These are phyloP conservation scores for Gallinago stenura DNA, from an alignment of 2,797 vertebrate genomes.

Conservation along the genomic window DNA sequence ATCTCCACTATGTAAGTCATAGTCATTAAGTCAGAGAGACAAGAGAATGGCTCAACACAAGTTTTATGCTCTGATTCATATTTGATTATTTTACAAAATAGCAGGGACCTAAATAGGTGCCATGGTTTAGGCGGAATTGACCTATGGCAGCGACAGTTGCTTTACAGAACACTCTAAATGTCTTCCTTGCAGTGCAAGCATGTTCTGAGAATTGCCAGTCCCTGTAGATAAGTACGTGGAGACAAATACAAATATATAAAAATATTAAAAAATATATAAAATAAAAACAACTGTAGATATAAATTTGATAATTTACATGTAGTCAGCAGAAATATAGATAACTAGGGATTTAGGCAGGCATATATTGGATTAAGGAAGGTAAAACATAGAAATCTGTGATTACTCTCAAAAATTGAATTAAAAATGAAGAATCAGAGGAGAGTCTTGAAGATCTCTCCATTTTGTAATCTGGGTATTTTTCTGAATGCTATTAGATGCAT, in stretches of 20 bases:
- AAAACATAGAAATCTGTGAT: neutral
- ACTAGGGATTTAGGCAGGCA: neutral
- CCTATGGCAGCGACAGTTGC: too few species aligned
- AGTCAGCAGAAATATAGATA: neutral
- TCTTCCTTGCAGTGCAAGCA: neutral
- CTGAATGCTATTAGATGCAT: neutral
- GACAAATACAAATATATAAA: neutral
- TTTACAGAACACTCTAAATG: neutral
- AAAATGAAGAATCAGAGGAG: neutral
- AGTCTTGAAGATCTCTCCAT: neutral
- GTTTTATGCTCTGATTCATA: neutral
- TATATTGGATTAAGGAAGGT: neutral
- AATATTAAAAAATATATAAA: too few species aligned
- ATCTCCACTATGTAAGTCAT: neutral
- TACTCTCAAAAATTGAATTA: neutral
- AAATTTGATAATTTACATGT: neutral
- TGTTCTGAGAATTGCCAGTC: neutral
- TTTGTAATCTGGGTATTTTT: neutral
- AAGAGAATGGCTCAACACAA: neutral
- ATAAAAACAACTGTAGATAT: neutral
- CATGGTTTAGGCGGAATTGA: too few species aligned
- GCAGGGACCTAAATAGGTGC: neutral
- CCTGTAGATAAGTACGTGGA: neutral
- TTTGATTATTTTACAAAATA: neutral
- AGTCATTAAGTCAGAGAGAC: neutral